Evolutionary conservation across 1,140 invertebrate genomes (phyloP), one percentile per base, ranked within the genome.

Genomic region (Drosophila kikkawai): DNA sequence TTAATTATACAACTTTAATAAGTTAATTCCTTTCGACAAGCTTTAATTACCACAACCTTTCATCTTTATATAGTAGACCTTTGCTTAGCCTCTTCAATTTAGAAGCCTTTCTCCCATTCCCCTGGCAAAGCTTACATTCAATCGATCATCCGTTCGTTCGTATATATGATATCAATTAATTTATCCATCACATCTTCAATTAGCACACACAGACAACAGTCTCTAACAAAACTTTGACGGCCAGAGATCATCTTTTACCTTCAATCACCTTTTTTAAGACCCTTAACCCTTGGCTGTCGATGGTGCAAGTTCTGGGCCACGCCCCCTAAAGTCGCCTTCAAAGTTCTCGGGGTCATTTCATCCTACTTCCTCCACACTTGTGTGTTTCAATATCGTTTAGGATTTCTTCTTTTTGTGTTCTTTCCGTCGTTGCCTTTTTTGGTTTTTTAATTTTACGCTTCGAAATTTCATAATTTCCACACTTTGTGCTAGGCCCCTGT

Each of bases 401-500:
- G 70, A 73, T 78, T 63, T 39, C 12, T 73, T 37, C 19, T 44
- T 53, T 37, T 26, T 56, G n/a, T 17, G 11, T 56, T 37, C 19
- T 39, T 56, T 39, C 8, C 26, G 26, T 22, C 32, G 29, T 41
- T 51, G 53, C 66, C 56, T 73, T 73, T 73, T 71, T 71, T 71
- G 67, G 70, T 45, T 83, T 82, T 87, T 85, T 86, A 86, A 86
- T 87, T 86, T 86, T 86, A 87, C 83, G 83, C 83, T 86, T 86
- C 69, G 50, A 86, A 80, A 75, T 86, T 82, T 86, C 55, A 82
- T 82, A 87, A 86, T 87, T 82, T 86, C 76, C 69, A 76, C 75
- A 67, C 60, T 82, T 79, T 82, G 45, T 79, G 68, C 53, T 59
- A 73, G 51, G 26, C 26, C 56, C 61, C 34, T 34, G 32, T 26